These are phyloP conservation scores for Empidonax traillii DNA, from an alignment of 2,113 vertebrate genomes.

Conservation along the genomic window DNA sequence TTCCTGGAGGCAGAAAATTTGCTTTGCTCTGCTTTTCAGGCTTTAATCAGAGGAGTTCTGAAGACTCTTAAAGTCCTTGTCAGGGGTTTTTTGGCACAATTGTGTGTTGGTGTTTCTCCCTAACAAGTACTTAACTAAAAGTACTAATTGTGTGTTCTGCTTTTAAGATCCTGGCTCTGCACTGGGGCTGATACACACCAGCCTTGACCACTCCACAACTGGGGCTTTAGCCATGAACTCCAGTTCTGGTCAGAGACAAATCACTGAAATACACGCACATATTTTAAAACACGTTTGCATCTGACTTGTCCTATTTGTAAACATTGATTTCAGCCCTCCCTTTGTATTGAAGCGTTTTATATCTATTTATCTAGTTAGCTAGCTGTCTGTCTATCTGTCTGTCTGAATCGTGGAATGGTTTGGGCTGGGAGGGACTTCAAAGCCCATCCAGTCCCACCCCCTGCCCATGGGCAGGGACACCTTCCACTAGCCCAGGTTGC, in stretches of 20 bases:
- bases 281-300: not conserved
- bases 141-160: not conserved
- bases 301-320: not conserved
- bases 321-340: not conserved
- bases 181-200: not conserved
- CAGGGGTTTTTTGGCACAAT: not conserved
- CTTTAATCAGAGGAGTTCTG: not conserved
- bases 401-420: not conserved
- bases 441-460: not conserved
- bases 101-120: not conserved
- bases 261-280: not conserved
- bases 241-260: not conserved
- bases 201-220: not conserved
- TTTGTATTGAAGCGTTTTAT: not conserved
- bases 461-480: not conserved
- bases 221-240: not conserved
- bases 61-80: not conserved
- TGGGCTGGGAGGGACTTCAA: not conserved
- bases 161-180: not conserved
- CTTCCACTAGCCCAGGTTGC: not conserved
- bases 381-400: no score
- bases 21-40: not conserved
- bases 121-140: not conserved
- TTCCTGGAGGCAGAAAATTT: constrained; percentile 3
- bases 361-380: not conserved